Percentiles rank a stretch among this genome's conserved stretches.
Conservation (phyloP, 2,113 vertebrate genomes). For the Promerops cafer region DNA sequence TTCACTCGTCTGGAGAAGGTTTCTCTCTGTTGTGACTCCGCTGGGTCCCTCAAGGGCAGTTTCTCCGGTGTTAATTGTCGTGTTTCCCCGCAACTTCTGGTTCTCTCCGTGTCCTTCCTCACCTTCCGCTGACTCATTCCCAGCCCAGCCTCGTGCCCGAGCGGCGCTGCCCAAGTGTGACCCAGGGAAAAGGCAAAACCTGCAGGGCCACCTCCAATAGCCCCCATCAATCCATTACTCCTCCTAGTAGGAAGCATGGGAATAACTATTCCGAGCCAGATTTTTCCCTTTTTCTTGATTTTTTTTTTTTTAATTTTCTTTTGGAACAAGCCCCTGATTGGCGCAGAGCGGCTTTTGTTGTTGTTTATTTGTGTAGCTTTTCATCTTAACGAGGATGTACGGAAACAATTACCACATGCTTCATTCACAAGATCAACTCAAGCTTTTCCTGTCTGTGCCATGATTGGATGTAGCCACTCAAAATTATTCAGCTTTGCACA, state of each 20-base stretch:
- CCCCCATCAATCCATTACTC: not conserved
- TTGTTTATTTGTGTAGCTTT: conserved; percentile 66
- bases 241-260: conserved; percentile 13
- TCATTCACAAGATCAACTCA: conserved; percentile 57
- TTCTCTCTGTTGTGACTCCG: not conserved
- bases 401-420: conserved; percentile 65
- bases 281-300: not conserved
- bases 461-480: not conserved
- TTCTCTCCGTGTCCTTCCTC: conserved; percentile 41
- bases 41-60: not conserved
- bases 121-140: conserved; percentile 53
- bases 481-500: not conserved
- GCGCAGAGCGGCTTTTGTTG: conserved; percentile 23
- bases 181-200: not conserved
- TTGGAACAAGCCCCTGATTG: not conserved
- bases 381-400: conserved; percentile 60
- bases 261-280: not conserved
- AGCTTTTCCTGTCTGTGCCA: conserved; percentile 32
- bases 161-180: not conserved
- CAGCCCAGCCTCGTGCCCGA: not conserved
- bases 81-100: conserved; percentile 3
- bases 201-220: not conserved
- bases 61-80: not conserved
- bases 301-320: not conserved
- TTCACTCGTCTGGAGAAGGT: not conserved